Evolutionary conservation across 2,797 vertebrate genomes (phyloP), one percentile per base, ranked within the genome.

Genomic region (Manis crassicaudata): DNA sequence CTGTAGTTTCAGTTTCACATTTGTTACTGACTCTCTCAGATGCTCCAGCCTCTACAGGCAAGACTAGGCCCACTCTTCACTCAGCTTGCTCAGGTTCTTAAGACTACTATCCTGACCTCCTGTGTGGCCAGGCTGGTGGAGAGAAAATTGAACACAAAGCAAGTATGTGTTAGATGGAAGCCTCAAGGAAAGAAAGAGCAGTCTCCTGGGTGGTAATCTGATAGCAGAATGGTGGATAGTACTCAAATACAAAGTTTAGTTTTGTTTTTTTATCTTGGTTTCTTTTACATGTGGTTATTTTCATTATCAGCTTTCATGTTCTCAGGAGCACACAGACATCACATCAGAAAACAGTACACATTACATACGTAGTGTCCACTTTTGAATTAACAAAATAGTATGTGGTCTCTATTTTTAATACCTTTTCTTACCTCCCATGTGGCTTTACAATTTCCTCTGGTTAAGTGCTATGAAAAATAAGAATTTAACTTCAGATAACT

Each of bases 331-430:
- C 72, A 62, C 20, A 70, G 27, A 95, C 16, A 60, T 56, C 58
- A 46, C 46, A 68, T 29, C 46, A 90, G 40, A 62, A 67, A 58
- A 79, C 6, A 72, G 76, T 14, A 72, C 3, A 76, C 8, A 52
- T 77, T 60, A 13, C 4, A 17, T 50, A 18, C 67, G 4, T n/a
- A 32, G 3, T n/a, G 3, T 73, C 3, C 4, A 67, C 23, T 65
- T 87, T 90, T 95, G 17, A 76, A 73, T 81, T 60, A 85, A 65
- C 25, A 87, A 46, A 96, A 82, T 20, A 27, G 2, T 82, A 50
- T 58, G 5, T 46, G 9, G 0, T 76, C 18, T 40, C 75, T 81
- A 16, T 43, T 93, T 67, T 50, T 37, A 79, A 43, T 65, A 46
- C 1, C 5, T 40, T 93, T 70, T 13, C 0, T 6, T 23, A 5